Evolutionary conservation across 2,113 vertebrate species (phyloP), one percentile per base, ranked within the genome.

Genomic region (Peromyscus leucopus): DNA sequence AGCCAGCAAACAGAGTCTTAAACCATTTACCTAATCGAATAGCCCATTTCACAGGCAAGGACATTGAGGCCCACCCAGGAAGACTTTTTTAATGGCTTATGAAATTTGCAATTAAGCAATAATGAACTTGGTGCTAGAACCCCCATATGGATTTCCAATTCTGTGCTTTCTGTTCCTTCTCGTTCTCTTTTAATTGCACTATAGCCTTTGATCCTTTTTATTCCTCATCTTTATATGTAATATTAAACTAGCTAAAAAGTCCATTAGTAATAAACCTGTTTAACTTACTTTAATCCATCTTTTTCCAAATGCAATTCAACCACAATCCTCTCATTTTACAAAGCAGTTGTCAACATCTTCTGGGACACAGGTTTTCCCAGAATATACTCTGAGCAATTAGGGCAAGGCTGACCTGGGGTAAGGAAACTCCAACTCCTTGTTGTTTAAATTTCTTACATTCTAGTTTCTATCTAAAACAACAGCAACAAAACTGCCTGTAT

Each of bases 241-340:
- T 93, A 91, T 93, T 91, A 88, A 94, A 91, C 72, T 39, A 87
- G 67, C 92, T 87, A 74, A 91, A 55, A 97, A 88, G 67, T 93
- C 61, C 69, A 91, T 89, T 85, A 74, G 65, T 57, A 65, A 33
- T 59, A 39, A 89, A 78, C 26, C 83, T 63, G 12, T 93, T 94
- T 79, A 87, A 90, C 9, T 65, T 87, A 31, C 22, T 67, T 95
- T 95, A 94, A 97, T 69, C 46, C 67, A 90, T 5, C 12, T 19
- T 65, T 94, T 93, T 92, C 39, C 57, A 79, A 48, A 69, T 57
- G 24, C 31, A 80, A 91, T 74, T 80, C 75, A 79, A 39, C 55
- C 36, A 12, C 61, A 55, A 71, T 39, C n/a, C 39, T 86, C 59
- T 93, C 69, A 69, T 63, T 89, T 96, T 19, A 63, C 17, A 55